phyloP scores from a whole-genome alignment of 92 coral and sea anemone genomes.

The Hydrozoanthus gracilis region DNA sequence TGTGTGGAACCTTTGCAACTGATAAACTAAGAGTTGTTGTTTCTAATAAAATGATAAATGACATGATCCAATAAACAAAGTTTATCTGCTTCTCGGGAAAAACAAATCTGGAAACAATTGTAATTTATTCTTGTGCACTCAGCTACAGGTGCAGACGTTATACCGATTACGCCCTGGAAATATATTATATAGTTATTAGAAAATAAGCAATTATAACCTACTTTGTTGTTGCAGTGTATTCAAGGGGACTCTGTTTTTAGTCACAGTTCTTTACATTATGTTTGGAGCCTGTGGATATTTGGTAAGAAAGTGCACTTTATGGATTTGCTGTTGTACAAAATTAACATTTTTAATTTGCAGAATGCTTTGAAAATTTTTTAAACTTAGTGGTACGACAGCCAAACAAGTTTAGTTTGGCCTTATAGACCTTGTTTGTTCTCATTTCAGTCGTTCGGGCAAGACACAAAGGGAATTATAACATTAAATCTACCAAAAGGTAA shows the following conservation, averaged over 20 bases:
- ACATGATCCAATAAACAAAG: background rate
- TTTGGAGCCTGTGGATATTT: constrained; percentile 99
- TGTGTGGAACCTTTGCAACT: background rate
- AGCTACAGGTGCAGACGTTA: no score
- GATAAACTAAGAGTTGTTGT: background rate
- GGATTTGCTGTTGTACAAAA: background rate
- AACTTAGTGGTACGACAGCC: background rate
- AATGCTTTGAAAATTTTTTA: background rate
- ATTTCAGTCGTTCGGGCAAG: constrained; percentile 93
- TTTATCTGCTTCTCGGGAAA: no score
- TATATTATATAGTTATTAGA: no score
- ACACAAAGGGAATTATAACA: constrained; percentile 88
- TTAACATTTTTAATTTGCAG: background rate
- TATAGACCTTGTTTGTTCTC: background rate
- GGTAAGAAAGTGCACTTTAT: constrained; percentile 60
- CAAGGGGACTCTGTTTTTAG: constrained; percentile 81
- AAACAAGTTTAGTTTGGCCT: background rate
- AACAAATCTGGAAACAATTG: no score
- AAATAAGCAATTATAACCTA: background rate
- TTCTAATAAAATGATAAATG: background rate
- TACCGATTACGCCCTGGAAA: no score
- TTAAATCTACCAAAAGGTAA: constrained; percentile 91
- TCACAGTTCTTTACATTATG: constrained; percentile 81
- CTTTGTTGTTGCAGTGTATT: constrained; percentile 74
- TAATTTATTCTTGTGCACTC: no score